These are phyloP conservation scores for Copidosoma aretas DNA, from an alignment of 2,888 invertebrate species.

Conservation along the genomic window DNA sequence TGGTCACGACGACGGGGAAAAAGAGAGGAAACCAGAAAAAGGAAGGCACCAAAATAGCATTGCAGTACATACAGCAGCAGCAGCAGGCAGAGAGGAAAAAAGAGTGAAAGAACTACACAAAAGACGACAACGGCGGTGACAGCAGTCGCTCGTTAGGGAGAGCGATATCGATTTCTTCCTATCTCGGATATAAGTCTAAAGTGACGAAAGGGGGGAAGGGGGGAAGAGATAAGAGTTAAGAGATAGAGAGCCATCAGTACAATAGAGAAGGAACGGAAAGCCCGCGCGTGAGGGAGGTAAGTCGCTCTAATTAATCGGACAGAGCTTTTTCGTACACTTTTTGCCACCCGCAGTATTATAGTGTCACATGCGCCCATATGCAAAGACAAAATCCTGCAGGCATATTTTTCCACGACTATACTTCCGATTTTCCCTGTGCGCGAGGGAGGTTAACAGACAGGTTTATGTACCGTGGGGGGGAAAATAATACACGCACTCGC, in stretches of 20 bases:
- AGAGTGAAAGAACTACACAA: neutral
- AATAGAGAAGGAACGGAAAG: neutral
- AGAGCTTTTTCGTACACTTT: neutral
- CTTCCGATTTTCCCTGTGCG: no score
- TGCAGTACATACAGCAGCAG: neutral
- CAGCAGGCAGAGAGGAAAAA: neutral
- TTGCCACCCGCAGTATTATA: neutral
- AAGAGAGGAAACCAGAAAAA: no score
- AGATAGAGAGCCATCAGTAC: no score
- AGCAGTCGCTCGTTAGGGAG: constrained; percentile 14
- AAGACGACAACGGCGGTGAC: neutral
- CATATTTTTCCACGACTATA: no score
- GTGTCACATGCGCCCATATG: no score
- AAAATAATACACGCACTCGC: no score
- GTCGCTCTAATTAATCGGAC: neutral
- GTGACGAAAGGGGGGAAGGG: constrained; percentile 1
- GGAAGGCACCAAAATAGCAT: no score
- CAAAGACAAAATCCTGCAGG: no score
- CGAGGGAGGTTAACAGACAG: no score
- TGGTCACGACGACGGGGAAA: no score
- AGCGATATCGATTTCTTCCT: constrained; percentile 27
- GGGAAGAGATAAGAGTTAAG: neutral
- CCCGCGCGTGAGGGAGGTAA: neutral
- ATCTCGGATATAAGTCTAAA: neutral
- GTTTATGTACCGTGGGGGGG: no score